Conservation (phyloP, 2,113 vertebrate genomes). For the Melanerpes aurifrons region DNA sequence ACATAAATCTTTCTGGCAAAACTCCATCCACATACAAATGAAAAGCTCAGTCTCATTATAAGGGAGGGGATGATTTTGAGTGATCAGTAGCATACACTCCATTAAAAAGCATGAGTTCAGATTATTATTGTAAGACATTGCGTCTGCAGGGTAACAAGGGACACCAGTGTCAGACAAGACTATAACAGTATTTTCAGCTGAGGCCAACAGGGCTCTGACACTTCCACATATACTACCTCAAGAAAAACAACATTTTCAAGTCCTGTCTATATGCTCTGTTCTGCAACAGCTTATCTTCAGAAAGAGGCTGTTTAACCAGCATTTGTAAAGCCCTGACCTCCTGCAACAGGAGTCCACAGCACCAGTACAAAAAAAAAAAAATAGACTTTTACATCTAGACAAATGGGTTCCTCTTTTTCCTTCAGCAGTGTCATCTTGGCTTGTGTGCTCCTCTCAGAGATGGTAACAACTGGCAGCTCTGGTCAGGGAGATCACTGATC, state of each 20-base stretch:
- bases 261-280: not conserved
- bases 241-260: not conserved
- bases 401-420: constrained; percentile 18
- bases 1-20: constrained; percentile 54
- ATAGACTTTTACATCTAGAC: constrained; percentile 22
- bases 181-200: not conserved
- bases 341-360: not conserved
- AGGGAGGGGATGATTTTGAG: not conserved
- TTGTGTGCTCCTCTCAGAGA: constrained; percentile 12
- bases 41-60: constrained; percentile 19
- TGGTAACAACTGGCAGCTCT: constrained; percentile 58
- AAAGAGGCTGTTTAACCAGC: not conserved
- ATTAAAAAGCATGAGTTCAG: constrained; percentile 9
- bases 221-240: not conserved
- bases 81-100: not conserved
- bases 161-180: not conserved
- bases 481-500: constrained; percentile 60
- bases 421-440: constrained; percentile 1
- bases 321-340: constrained; percentile 19
- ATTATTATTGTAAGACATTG: not conserved
- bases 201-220: not conserved
- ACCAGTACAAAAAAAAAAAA: constrained; percentile 8
- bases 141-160: not conserved
- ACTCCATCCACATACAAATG: constrained; percentile 14
- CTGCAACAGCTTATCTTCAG: not conserved